Conservation (phyloP, 2,888 invertebrate species). For the Trichacis sp. region DNA sequence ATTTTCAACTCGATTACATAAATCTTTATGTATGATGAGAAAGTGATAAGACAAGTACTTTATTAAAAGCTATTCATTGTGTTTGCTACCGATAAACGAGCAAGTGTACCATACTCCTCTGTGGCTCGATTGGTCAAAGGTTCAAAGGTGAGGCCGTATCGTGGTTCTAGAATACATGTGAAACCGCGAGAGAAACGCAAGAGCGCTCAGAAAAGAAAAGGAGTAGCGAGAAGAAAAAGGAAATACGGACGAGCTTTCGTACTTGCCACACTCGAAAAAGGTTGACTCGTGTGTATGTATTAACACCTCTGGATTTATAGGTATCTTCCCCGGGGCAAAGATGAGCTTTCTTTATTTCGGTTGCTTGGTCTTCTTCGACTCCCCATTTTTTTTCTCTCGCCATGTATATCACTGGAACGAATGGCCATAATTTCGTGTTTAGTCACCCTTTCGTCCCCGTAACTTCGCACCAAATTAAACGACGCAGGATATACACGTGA, state of each 20-base stretch:
- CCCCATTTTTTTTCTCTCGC: slow-evolving; percentile 34
- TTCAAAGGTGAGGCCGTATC: slow-evolving; percentile 15
- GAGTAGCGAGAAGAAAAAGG: slow-evolving; percentile 29
- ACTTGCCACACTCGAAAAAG: slow-evolving; percentile 43
- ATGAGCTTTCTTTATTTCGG: slow-evolving; percentile 47
- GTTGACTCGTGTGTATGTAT: slow-evolving; percentile 61
- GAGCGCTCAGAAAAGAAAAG: slow-evolving; percentile 20
- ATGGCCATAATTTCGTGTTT: slow-evolving; percentile 65
- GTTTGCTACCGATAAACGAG: slow-evolving; percentile 5
- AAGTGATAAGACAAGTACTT: neutral
- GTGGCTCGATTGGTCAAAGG: slow-evolving; percentile 11
- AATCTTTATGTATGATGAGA: slow-evolving; percentile 7
- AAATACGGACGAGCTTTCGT: slow-evolving; percentile 43
- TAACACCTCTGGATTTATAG: slow-evolving; percentile 68
- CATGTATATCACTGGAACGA: slow-evolving; percentile 61
- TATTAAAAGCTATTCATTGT: slow-evolving; percentile 4
- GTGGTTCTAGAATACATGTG: slow-evolving; percentile 12
- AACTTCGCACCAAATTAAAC: neutral
- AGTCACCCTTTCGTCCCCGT: slow-evolving; percentile 54
- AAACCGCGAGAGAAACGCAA: slow-evolving; percentile 8
- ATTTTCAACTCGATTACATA: slow-evolving; percentile 1
- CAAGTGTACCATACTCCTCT: slow-evolving; percentile 5
- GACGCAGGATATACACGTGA: neutral
- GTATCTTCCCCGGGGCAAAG: slow-evolving; percentile 60
- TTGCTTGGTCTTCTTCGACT: slow-evolving; percentile 30